A percentile compares a stretch with the other conserved stretches of the same genome.
These are phyloP conservation scores for Drosophila ambigua DNA, from an alignment of 1,140 invertebrate genomes.

Conservation along the genomic window DNA sequence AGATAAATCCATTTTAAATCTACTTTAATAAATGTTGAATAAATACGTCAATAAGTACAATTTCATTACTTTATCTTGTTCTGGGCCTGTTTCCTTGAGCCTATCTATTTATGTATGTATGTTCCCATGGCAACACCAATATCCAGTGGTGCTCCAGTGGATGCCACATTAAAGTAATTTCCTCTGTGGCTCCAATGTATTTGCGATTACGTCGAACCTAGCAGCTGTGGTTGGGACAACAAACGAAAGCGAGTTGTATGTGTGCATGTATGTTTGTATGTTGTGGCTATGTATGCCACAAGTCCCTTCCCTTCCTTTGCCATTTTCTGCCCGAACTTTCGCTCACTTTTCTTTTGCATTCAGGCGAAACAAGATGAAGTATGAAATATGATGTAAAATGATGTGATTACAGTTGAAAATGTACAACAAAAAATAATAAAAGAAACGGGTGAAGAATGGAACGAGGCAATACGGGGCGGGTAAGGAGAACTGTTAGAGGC, in stretches of 20 bases:
- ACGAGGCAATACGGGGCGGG: not conserved
- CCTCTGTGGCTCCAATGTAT: slow-evolving; percentile 40
- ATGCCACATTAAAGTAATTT: slow-evolving; percentile 65
- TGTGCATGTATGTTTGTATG: slow-evolving; percentile 33
- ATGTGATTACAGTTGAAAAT: slow-evolving; percentile 80
- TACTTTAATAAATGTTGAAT: too few relatives aligned
- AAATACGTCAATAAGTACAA: not conserved
- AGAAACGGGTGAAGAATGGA: slow-evolving; percentile 15
- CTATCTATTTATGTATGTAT: not conserved
- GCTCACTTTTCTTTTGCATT: slow-evolving; percentile 34
- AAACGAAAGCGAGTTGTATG: slow-evolving; percentile 54
- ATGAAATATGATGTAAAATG: slow-evolving; percentile 81
- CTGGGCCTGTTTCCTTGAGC: not conserved
- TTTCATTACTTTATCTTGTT: not conserved
- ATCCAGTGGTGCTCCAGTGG: slow-evolving; percentile 11
- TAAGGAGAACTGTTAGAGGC: not conserved
- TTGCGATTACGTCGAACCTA: slow-evolving; percentile 19
- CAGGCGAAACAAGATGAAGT: slow-evolving; percentile 61
- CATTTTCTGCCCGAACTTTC: not conserved
- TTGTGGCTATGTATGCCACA: not conserved
- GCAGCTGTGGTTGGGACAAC: slow-evolving; percentile 7
- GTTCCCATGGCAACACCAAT: slow-evolving; percentile 20
- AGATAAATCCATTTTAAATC: too few relatives aligned
- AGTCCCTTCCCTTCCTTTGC: slow-evolving; percentile 12
- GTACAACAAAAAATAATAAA: slow-evolving; percentile 49